Percentiles rank a stretch among this genome's conserved stretches.
phyloP scores from a whole-genome alignment of 2,797 vertebrate species.

The Monodelphis domestica region DNA sequence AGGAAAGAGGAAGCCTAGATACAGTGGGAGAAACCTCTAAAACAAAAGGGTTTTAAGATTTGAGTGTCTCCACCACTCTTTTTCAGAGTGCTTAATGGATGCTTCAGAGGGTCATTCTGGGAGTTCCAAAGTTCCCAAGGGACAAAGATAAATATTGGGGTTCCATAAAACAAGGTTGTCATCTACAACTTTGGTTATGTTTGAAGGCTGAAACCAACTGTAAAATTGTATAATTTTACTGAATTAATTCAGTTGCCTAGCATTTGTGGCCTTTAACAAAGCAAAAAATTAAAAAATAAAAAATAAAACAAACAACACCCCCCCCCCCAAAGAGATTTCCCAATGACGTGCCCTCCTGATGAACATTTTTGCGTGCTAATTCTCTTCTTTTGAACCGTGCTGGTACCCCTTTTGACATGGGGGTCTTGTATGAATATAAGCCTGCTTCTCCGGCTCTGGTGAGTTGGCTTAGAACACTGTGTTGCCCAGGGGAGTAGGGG shows the following conservation, averaged over 20 bases:
- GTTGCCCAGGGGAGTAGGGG: constrained; percentile 69
- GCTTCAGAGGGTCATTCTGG: too few relatives aligned
- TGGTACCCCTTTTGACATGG: constrained; percentile 19
- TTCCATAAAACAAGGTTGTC: too few relatives aligned
- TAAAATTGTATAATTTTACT: neutral
- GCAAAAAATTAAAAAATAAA: too few relatives aligned
- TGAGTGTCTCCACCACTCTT: too few relatives aligned
- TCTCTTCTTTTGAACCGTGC: constrained; percentile 69
- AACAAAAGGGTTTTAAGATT: too few relatives aligned
- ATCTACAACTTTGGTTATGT: neutral
- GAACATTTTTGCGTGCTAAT: constrained; percentile 51
- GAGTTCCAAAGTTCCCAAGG: too few relatives aligned
- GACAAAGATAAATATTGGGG: too few relatives aligned
- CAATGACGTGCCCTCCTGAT: neutral
- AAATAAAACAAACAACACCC: neutral
- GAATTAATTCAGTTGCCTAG: neutral
- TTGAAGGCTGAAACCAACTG: neutral
- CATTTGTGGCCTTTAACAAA: neutral
- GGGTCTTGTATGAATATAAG: constrained; percentile 61
- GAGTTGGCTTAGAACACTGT: constrained; percentile 60
- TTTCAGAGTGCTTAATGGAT: too few relatives aligned
- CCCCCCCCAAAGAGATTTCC: neutral
- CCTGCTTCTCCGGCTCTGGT: constrained; percentile 68
- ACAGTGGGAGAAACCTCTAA: too few relatives aligned
- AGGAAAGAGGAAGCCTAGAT: too few relatives aligned